Base-by-base conservation (phyloP, 2,888 invertebrate species). In the Scaptomyza caliginosa region DNA sequence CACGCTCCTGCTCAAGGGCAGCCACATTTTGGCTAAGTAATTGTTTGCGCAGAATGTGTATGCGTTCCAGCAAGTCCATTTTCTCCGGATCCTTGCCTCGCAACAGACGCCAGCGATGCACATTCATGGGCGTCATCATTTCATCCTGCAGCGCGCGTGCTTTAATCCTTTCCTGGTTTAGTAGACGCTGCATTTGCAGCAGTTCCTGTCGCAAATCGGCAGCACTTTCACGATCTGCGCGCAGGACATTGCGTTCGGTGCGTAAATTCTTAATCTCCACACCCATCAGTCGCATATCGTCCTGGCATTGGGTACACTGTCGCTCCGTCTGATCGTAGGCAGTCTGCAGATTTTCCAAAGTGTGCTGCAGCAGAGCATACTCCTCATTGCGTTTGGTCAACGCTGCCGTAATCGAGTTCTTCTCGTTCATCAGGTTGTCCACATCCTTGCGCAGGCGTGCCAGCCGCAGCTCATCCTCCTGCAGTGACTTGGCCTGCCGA, bases 81-180 rank as follows among this genome's bases (percentile, higher is more conserved):
- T 95, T 94, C 73, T 95, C 94, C 0, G 98, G 98, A 92, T 98
- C 97, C 13, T 95, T 95, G 17, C 97, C 97, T 93, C 96, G 95
- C 67, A 98, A 92, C 91, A 96, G 96, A 60, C 98, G 93, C 98
- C 98, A 98, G 69, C 91, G 92, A 86, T 98, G 98, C 75, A 98
- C 94, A 91, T 98, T 98, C 89, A 98, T 94, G 0, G 98, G 98
- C 70, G 96, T 97, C 90, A 96, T 95, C 82, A 98, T 93, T 77
- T 98, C 97, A 73, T 97, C 96, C 90, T 97, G 96, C 11, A 98
- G 91, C 0, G 97, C 97, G 26, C 96, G 94, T 54, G 96, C 96
- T 75, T 97, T 96, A 13, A 97, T 93, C 48, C 96, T 93, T 90
- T 97, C 97, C 67, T 95, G 94, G 4, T 96, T 95, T 43, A 98